These are phyloP conservation scores for Spisula solida DNA, from an alignment of 2,888 invertebrate species.

Conservation along the genomic window DNA sequence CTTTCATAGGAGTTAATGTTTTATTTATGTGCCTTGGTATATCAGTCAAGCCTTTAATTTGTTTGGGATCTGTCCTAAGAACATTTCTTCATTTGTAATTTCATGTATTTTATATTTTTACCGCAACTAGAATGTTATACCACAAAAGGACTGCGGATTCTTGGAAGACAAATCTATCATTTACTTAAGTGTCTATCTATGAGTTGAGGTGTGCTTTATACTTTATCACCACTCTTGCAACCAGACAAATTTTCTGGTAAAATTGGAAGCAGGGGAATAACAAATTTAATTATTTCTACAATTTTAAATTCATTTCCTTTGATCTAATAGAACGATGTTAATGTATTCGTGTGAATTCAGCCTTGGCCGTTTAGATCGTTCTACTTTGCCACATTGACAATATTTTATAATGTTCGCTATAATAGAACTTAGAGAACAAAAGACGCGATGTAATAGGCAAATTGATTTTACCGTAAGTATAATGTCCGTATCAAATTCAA, in stretches of 20 bases:
- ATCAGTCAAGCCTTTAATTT: too few relatives aligned
- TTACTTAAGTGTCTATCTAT: too few relatives aligned
- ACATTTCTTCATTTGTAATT: too few relatives aligned
- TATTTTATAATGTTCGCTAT: background rate
- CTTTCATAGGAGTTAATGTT: too few relatives aligned
- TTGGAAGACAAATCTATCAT: too few relatives aligned
- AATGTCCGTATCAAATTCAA: constrained; percentile 23
- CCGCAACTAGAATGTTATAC: too few relatives aligned
- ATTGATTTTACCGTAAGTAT: constrained; percentile 1
- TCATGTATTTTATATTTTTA: too few relatives aligned
- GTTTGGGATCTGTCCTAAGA: too few relatives aligned
- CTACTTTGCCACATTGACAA: background rate
- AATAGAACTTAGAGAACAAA: background rate
- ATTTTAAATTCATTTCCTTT: constrained; percentile 13
- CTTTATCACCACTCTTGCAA: background rate
- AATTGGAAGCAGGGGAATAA: background rate
- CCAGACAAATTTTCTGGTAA: background rate
- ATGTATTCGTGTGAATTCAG: background rate
- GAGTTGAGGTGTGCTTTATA: too few relatives aligned
- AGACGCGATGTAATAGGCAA: constrained; percentile 14
- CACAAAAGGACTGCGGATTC: too few relatives aligned
- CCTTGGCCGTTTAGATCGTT: background rate
- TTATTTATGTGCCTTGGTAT: too few relatives aligned
- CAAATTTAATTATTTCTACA: background rate
- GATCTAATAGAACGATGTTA: background rate